phyloP scores from a whole-genome alignment of 2,888 invertebrate genomes.

The Pantelozetes paolii region DNA sequence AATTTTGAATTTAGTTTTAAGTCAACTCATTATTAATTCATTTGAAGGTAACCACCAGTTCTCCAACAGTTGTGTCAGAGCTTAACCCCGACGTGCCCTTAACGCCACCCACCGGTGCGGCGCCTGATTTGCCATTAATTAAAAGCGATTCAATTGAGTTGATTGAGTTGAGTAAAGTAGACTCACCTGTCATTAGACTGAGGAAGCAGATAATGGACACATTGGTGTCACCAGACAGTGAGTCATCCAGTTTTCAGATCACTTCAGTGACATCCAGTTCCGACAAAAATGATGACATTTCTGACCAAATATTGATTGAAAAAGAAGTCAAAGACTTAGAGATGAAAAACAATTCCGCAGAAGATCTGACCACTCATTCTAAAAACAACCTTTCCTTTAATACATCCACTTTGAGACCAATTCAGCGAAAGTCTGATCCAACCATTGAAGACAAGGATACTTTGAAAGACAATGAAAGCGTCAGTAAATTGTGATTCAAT shows the following conservation, averaged over 20 bases:
- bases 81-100: conserved; percentile 35
- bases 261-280: conserved; percentile 38
- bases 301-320: not conserved
- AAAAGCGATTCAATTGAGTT: not conserved
- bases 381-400: not conserved
- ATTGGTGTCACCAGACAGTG: conserved; percentile 39
- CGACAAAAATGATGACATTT: not conserved
- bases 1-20: not conserved
- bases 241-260: conserved; percentile 34
- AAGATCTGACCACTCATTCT: not conserved
- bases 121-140: not conserved
- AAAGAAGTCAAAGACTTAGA: not conserved
- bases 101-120: conserved; percentile 22
- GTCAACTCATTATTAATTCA: not conserved
- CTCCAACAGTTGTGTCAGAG: conserved; percentile 24
- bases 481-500: not conserved
- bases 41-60: conserved; percentile 9
- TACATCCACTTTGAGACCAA: not conserved
- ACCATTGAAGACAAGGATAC: not conserved
- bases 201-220: conserved; percentile 26
- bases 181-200: conserved; percentile 1
- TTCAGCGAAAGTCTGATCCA: conserved; percentile 32
- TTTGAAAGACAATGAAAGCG: not conserved
- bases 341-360: not conserved
- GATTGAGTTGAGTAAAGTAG: conserved; percentile 2